phyloP scores from a whole-genome alignment of 2,888 invertebrate genomes.

The Rhyacophila evoluta region DNA sequence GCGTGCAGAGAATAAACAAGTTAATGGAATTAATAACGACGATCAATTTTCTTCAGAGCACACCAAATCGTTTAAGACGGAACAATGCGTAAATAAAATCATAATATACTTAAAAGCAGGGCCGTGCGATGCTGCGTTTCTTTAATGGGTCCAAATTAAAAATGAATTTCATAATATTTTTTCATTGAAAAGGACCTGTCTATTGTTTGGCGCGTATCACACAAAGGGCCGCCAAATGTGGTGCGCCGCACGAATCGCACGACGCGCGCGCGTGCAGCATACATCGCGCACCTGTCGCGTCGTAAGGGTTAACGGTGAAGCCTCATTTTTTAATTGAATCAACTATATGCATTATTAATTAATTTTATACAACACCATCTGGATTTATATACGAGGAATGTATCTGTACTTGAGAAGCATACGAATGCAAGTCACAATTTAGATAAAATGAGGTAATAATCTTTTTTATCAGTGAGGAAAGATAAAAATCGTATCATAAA shows the following conservation, averaged over 20 bases:
- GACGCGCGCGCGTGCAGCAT: slow-evolving; percentile 30
- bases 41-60: slow-evolving; percentile 6
- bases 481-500: no score
- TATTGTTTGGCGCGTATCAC: neutral
- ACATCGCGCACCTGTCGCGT: slow-evolving; percentile 31
- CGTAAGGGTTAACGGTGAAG: neutral
- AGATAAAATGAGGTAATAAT: no score
- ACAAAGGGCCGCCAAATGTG: slow-evolving; percentile 9
- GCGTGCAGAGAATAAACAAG: neutral
- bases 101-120: neutral
- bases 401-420: no score
- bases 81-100: neutral
- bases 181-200: slow-evolving; percentile 2
- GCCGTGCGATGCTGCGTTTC: slow-evolving; percentile 1
- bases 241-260: slow-evolving; percentile 11
- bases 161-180: neutral
- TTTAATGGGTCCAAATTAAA: neutral
- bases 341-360: no score
- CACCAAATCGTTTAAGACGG: slow-evolving; percentile 13
- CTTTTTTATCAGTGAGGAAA: no score
- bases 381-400: no score
- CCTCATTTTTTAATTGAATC: no score
- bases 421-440: no score
- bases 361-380: no score
- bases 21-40: neutral